phyloP scores from a whole-genome alignment of 64 coral and sea anemone species.

The Montipora cactus region DNA sequence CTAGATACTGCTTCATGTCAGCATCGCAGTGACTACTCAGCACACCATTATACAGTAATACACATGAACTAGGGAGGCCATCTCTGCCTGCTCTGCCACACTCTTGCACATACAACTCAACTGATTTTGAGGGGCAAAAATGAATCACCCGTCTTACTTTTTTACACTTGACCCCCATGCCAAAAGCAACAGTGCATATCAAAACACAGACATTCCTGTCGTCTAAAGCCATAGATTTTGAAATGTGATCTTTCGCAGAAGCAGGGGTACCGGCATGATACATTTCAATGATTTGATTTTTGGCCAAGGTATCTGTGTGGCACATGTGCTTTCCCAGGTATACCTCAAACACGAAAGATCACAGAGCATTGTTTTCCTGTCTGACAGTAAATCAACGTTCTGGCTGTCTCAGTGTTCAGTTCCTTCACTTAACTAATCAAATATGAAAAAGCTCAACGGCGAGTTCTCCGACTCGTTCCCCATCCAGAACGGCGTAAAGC shows the following conservation, averaged over 20 bases:
- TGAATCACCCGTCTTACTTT: slow-evolving; percentile 36
- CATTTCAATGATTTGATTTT: slow-evolving; percentile 51
- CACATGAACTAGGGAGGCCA: slow-evolving; percentile 57
- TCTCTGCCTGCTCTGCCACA: slow-evolving; percentile 66
- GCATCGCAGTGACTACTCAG: slow-evolving; percentile 60
- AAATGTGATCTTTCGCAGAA: slow-evolving; percentile 45
- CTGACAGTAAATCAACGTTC: slow-evolving; percentile 72
- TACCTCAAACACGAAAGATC: slow-evolving; percentile 60
- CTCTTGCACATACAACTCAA: slow-evolving; percentile 59
- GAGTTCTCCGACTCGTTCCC: background rate
- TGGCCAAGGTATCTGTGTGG: background rate
- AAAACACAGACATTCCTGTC: slow-evolving; percentile 35
- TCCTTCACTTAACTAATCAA: slow-evolving; percentile 50
- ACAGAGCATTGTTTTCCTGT: slow-evolving; percentile 77
- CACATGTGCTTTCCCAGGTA: slow-evolving; percentile 3
- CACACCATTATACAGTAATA: slow-evolving; percentile 79
- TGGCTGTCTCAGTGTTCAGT: background rate
- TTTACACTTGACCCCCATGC: slow-evolving; percentile 67
- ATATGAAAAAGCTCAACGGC: slow-evolving; percentile 29
- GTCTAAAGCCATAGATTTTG: slow-evolving; percentile 18
- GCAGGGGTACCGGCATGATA: slow-evolving; percentile 62
- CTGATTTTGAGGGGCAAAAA: slow-evolving; percentile 53
- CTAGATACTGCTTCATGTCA: slow-evolving; percentile 77
- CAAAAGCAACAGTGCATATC: slow-evolving; percentile 65
- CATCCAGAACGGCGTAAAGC: background rate